Base-by-base conservation (phyloP, 2,888 invertebrate species). In the Acleris sparsana region DNA sequence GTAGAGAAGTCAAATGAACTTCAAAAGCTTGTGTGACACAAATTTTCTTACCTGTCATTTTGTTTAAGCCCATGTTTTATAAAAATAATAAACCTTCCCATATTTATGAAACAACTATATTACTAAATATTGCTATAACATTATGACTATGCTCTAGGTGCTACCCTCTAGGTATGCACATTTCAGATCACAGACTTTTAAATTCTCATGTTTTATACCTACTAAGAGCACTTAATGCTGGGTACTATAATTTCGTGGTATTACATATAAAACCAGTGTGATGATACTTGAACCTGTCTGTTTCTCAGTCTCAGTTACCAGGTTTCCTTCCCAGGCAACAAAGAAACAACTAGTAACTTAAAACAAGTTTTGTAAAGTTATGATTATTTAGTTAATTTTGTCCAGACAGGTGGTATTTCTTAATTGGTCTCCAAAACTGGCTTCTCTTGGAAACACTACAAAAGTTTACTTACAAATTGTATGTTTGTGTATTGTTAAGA, bases 341-440 rank as follows among this genome's bases (percentile, higher is more conserved):
- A 61, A 65, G 51, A 33, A 61, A 56, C 29, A 39, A 52, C 52
- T 33, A 39, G 33, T 16, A 43, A 29, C 11, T 53, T 33, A 22
- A 25, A 49, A 66, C 61, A 33, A 66, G 61, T 61, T 66, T 57
- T 7, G 48, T 57, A 29, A 66, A 52, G 61, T 57, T 66, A 52
- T 52, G 52, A 61, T 61, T 57, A 61, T 56, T 57, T 25, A 53
- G 39, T 55, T 18, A 18, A 60, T 55, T 39, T 53, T 57, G 66
- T 66, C 61, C 51, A 33, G 51, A 61, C 61, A 56, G 52, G 66
- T 60, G 48, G 53, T 49, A 49, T n/a, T 62, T 46, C 56, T 55
- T 62, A 66, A 66, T 62, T 66, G 61, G 53, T 52, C 57, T 62
- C 56, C 56, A 18, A 39, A 53, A 53, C 59, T 62, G 62, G 66